phyloP scores from a whole-genome alignment of 2,797 vertebrate genomes.

The Coranthus polyacanthus region DNA sequence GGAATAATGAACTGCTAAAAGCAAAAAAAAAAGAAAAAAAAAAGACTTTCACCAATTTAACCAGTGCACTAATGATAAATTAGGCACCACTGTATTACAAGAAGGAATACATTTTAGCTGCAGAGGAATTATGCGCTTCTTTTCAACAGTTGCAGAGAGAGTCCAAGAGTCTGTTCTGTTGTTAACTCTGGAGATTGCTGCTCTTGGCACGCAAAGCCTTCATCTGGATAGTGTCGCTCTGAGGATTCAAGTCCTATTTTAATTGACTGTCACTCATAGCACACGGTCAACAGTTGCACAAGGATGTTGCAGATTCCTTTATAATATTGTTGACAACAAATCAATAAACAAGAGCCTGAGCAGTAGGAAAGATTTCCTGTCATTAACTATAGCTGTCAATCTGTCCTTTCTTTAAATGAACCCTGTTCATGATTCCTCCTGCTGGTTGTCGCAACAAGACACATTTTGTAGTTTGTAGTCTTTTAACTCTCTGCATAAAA shows the following conservation, averaged over 20 bases:
- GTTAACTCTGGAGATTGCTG: conserved; percentile 55
- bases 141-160: conserved; percentile 35
- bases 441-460: conserved; percentile 15
- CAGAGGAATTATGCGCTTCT: conserved; percentile 34
- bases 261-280: conserved; percentile 82
- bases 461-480: conserved; percentile 7
- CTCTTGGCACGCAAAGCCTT: conserved; percentile 61
- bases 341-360: conserved; percentile 77
- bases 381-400: conserved; percentile 78
- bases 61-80: conserved; percentile 36
- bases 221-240: conserved; percentile 68
- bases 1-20: conserved; percentile 14
- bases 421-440: conserved; percentile 35
- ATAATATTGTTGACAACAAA: conserved; percentile 82
- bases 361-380: conserved; percentile 76
- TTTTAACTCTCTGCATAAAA: conserved; percentile 19
- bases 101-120: conserved; percentile 43
- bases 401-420: conserved; percentile 52
- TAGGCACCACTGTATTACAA: conserved; percentile 14
- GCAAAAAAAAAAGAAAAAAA: no score
- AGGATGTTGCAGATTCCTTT: conserved; percentile 77
- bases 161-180: conserved; percentile 47
- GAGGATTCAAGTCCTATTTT: conserved; percentile 72
- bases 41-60: neutral
- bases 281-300: conserved; percentile 68